Conservation (phyloP, 2,888 invertebrate species). For the Oligia latruncula region DNA sequence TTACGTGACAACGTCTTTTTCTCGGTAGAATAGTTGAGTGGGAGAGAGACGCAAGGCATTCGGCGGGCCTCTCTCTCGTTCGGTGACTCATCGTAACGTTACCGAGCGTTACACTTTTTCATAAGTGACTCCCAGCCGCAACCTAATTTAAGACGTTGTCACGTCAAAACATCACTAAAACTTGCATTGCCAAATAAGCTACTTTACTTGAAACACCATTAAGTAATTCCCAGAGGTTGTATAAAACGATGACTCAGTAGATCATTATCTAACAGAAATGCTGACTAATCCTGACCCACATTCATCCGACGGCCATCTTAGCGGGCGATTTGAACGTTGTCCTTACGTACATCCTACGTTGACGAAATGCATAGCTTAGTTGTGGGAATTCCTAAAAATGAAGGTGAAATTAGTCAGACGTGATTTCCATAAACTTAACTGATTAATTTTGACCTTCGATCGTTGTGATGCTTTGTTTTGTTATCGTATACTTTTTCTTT, state of each 20-base stretch:
- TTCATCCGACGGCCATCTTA: constrained; percentile 27
- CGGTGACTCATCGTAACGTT: too few relatives aligned
- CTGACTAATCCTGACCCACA: constrained; percentile 52
- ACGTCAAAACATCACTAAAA: too few relatives aligned
- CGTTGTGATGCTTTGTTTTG: neutral
- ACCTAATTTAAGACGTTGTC: too few relatives aligned
- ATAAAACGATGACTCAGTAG: constrained; percentile 34
- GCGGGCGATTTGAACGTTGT: neutral
- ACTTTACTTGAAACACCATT: constrained; percentile 9
- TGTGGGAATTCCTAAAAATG: neutral
- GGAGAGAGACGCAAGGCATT: too few relatives aligned
- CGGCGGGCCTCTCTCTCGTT: too few relatives aligned
- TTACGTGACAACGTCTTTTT: too few relatives aligned
- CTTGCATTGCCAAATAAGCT: neutral
- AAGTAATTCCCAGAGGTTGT: constrained; percentile 6
- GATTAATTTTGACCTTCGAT: neutral
- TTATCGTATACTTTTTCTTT: neutral
- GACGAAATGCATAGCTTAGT: neutral
- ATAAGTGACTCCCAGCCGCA: too few relatives aligned
- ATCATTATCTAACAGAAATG: constrained; percentile 35
- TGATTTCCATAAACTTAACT: neutral
- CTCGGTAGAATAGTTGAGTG: too few relatives aligned
- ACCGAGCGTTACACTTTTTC: too few relatives aligned
- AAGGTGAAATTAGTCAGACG: constrained; percentile 11
- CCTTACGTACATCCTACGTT: neutral